Base-by-base conservation (phyloP, 2,797 vertebrate species). In the Rhinella marina region DNA sequence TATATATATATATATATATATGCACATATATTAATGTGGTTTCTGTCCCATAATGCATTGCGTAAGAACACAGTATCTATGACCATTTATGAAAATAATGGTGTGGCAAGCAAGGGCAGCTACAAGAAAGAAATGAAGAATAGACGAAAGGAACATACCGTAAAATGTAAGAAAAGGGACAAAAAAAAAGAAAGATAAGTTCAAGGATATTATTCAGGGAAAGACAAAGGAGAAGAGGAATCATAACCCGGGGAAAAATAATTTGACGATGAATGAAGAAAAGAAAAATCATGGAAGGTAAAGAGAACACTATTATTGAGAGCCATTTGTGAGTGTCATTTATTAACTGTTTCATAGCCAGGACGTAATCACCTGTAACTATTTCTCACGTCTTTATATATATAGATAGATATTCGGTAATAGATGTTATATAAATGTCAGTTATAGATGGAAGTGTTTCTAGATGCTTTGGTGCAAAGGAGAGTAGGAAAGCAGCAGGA, bases 1-100 rank as follows among this genome's bases (percentile, higher is more conserved):
- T 70, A 29, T 57, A 23, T 16, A 32, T 41, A 32, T 73, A 27
- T 72, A 56, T 72, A 56, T 72, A 56, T 29, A 23, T 70, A 83
- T 56, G 29, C 57, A 70, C 25, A 84, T 62, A 50, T 61, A 83
- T 80, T 62, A 17, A 7, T 62, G 23, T 62, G 61, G 8, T 66
- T 32, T 78, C 10, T 19, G 81, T 68, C 81, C 81, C 61, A 79
- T 75, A 84, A 72, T 78, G 73, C 62, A 66, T 50, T 57, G 73
- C 57, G 72, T 54, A 83, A 77, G 29, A 79, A 41, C 3, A 61
- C 75, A 59, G 81, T 80, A 62, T 59, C 62, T 54, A 68, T 76
- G 61, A 84, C 62, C 73, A 66, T 86, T 82, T 88, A 59, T 89
- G 50, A 82, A 86, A 85, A 87, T 87, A 82, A 88, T 88, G 81